Conservation (phyloP, 2,888 invertebrate species). For the Drosophila mulleri region DNA sequence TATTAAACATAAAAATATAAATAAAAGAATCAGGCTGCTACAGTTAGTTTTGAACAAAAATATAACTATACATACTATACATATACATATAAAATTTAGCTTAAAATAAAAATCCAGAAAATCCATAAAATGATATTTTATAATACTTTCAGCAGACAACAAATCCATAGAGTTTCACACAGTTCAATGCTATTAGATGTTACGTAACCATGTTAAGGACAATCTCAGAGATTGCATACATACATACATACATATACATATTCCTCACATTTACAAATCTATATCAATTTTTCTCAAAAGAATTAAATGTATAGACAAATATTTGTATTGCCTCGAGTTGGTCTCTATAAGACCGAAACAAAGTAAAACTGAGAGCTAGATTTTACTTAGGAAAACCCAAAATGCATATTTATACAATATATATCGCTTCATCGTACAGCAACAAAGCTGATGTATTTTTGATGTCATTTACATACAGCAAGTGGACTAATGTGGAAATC, state of each 20-base stretch:
- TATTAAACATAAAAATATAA: neutral
- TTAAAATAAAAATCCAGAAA: neutral
- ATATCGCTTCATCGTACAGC: neutral
- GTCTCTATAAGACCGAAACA: too few relatives aligned
- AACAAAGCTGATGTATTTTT: conserved; percentile 60
- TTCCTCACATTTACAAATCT: conserved; percentile 27
- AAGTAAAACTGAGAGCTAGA: neutral
- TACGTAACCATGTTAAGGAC: conserved; percentile 47
- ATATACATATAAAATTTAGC: neutral
- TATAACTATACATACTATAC: neutral
- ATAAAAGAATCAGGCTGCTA: conserved; percentile 36
- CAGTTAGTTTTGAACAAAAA: conserved; percentile 10
- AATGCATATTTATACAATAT: conserved; percentile 8
- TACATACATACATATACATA: too few relatives aligned
- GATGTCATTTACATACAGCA: conserved; percentile 58
- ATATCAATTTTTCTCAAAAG: neutral
- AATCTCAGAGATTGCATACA: conserved; percentile 65
- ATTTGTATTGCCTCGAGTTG: conserved; percentile 5
- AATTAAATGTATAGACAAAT: neutral
- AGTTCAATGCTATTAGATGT: conserved; percentile 6
- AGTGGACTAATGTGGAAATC: neutral
- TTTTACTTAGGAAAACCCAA: neutral
- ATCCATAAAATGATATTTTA: conserved; percentile 10
- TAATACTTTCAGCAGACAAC: conserved; percentile 19
- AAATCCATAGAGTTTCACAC: neutral